phyloP scores from a whole-genome alignment of 2,797 vertebrate species.

The Phrynocephalus vlangalii region DNA sequence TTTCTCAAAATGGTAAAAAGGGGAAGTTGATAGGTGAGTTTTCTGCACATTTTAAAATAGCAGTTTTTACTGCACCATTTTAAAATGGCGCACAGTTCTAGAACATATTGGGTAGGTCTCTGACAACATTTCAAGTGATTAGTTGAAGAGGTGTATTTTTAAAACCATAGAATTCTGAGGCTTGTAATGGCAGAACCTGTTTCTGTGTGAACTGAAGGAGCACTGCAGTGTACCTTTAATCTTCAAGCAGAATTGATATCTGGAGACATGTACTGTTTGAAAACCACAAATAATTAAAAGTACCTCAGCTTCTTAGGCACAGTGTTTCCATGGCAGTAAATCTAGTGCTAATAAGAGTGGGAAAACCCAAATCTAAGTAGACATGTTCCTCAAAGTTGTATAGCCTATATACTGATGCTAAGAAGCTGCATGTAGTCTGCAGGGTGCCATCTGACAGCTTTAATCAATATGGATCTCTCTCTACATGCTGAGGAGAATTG shows the following conservation, averaged over 20 bases:
- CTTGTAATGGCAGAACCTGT: not conserved
- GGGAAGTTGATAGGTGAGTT: not conserved
- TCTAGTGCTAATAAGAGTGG: slow-evolving; percentile 68
- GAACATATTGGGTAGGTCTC: not conserved
- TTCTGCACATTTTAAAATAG: not conserved
- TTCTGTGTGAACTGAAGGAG: not conserved
- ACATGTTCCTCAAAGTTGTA: slow-evolving; percentile 62
- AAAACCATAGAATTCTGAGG: not conserved
- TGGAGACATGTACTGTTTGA: not conserved
- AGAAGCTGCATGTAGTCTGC: slow-evolving; percentile 67
- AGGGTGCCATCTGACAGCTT: slow-evolving; percentile 68
- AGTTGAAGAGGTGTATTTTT: not conserved
- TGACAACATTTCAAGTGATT: not conserved
- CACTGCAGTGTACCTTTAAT: not conserved
- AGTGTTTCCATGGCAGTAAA: slow-evolving; percentile 62
- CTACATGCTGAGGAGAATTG: no score
- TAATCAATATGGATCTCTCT: slow-evolving; percentile 71
- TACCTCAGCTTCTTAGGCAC: slow-evolving; percentile 57
- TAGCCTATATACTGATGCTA: slow-evolving; percentile 67
- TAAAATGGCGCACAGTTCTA: not conserved
- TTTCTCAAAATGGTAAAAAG: not conserved
- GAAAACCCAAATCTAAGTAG: slow-evolving; percentile 64
- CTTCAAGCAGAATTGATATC: not conserved
- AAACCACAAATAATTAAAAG: slow-evolving; percentile 31
- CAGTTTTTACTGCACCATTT: not conserved